Evolutionary conservation across 2,797 vertebrate species (phyloP), one percentile per base, ranked within the genome.

Genomic region (Decapterus maruadsi): DNA sequence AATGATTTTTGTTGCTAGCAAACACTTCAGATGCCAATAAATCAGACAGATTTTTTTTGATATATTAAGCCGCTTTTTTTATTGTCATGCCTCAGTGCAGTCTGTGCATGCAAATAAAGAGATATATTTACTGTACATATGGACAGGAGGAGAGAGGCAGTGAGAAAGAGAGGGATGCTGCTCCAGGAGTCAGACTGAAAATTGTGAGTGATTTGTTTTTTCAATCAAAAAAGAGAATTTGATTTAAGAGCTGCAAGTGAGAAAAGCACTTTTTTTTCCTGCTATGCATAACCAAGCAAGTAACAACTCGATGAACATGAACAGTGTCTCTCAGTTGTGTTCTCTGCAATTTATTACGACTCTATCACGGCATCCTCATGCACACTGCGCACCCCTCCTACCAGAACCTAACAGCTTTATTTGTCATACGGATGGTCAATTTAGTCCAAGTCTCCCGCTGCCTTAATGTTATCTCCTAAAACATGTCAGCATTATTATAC

Each of bases 51-150:
- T 92, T 90, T 90, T 90, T 26, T 91, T 87, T 91, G 86, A 94
- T 93, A 92, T 92, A 93, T 92, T 93, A 90, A 93, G 91, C 90
- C 79, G 83, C 89, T 90, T 88, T 85, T 89, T 95, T 94, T 94
- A 93, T 88, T 89, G 86, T 88, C 89, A 76, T 81, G 89, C 87
- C 83, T 85, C 77, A 8, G 84, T 72, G 83, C 72, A 29, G 81
- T 74, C 74, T 83, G 77, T 60, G 82, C 88, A 90, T 89, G 87
- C 88, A 92, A 91, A 93, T 90, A 81, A 77, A 89, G 85, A 86
- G 69, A 81, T 81, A 84, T 90, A 89, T 89, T 90, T 86, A 87
- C 89, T 75, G 87, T 93, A 87, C 85, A 82, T 87, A 84, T 65
- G 77, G 84, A 87, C 40, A 12, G 45, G 66, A 69, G 51, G 68